Base-by-base conservation (phyloP, 2,888 invertebrate genomes). In the Drosophila anceps region DNA sequence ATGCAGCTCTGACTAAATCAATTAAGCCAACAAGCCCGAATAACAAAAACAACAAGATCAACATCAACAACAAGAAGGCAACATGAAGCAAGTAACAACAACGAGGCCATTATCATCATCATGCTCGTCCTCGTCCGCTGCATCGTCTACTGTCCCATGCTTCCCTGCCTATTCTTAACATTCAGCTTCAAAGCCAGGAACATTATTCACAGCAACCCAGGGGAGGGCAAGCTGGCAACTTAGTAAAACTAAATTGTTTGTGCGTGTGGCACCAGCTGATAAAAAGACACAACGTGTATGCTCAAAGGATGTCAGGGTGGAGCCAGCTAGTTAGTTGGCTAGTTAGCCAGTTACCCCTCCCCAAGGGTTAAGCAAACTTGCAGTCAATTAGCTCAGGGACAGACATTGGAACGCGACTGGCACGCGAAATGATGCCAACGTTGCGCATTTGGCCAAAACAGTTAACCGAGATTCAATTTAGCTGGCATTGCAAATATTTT, bases 1-100 rank as follows among this genome's bases (percentile, higher is more conserved):
- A 70, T 74, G 87, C 76, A 79, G 77, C 79, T 71, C 69, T 70
- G 71, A 81, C 79, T 88, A 90, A 91, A 90, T 91, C 86, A 90
- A 90, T 90, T 90, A 91, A 84, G 84, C 76, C 82, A 83, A 82
- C 84, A 86, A 80, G 53, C 76, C 54, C 44, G 55, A 58, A 51
- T 67, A 74, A 63, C 73, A 79, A 24, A 8, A 53, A 54, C 69
- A 69, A 62, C 27, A 76, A 53, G 9, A 35, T 53, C 72, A 69
- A 62, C 31, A 71, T 53, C 62, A 85, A 60, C 70, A 73, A 31
- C 31, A 61, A 57, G 73, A 54, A 67, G 73, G 69, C 58, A 37
- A n/a, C 15, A 69, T 67, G 24, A 9, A 20, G 13, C 20, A 27
- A 69, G 62, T 67, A 76, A 69, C 48, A 66, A 61, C 80, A 80